Base-by-base conservation (phyloP, 2,888 invertebrate genomes). In the Pycnomerus fuliginosus region DNA sequence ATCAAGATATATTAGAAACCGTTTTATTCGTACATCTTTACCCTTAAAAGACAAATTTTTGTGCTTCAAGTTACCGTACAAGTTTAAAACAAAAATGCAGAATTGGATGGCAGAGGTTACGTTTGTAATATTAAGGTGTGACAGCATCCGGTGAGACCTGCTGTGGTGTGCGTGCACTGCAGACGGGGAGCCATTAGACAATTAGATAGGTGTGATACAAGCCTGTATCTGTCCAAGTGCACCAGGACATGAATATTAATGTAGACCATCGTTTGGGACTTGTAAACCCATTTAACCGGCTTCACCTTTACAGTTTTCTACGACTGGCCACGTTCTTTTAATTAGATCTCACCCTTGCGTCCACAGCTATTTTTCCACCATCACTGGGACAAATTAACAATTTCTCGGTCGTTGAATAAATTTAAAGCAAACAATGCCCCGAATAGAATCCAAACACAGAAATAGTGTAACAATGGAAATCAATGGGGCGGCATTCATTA, bases 221-320 rank as follows among this genome's bases (percentile, higher is more conserved):
- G 56, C 53, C 53, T 50, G 56, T 60, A 61, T 59, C 55, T 60
- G 56, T 51, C 58, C 58, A 56, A 58, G 53, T 60, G 54, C 55
- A 57, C 52, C 56, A 55, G 47, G 45, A 52, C 55, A 61, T 61
- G 60, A 61, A 61, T 61, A 60, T 60, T 61, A 61, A 61, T 61
- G 54, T 50, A 47, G 40, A 40, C 51, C 53, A 53, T 55, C 56
- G 52, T 58, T 56, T 52, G 58, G 52, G 56, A 53, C 53, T 54
- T 55, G 55, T 57, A 48, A 56, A 55, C 47, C 48, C 55, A 57
- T 57, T 57, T 54, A 50, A 50, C 37, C 47, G 51, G 44, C 46
- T 49, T 48, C 12, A 22, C 28, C 24, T 36, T 42, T n/a, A 13
- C 10, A 22, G 20, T 42, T 42, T 33, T 41, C 35, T 30, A 12